Evolutionary conservation across 2,113 vertebrate genomes (phyloP).

Genomic region (Nesoenas mayeri): DNA sequence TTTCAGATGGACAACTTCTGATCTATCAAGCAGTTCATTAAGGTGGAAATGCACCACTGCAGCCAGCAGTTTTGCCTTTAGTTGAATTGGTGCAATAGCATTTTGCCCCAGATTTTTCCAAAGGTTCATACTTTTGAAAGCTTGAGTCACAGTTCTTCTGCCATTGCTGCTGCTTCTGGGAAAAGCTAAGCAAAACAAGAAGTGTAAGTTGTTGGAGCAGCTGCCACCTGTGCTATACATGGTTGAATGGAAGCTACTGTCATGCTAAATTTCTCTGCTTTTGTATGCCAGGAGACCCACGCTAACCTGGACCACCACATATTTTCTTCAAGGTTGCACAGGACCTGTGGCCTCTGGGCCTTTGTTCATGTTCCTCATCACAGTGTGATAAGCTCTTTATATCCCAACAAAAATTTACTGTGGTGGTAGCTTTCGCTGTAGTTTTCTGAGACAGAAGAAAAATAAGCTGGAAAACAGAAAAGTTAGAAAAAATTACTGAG

Average conservation of each 20-base stretch:
- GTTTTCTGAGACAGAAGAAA: background rate
- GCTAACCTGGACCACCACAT: background rate
- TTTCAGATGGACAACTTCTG: background rate
- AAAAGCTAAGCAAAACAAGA: conserved; percentile 15
- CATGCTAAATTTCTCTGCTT: background rate
- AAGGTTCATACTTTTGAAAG: conserved; percentile 25
- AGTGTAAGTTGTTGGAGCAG: conserved; percentile 23
- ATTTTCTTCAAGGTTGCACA: background rate
- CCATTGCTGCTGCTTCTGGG: background rate
- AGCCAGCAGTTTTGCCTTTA: conserved; percentile 1
- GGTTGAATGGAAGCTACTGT: background rate
- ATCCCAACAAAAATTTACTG: background rate
- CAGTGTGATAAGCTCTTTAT: background rate
- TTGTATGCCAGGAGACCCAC: background rate
- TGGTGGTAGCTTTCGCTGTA: background rate
- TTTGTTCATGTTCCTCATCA: background rate
- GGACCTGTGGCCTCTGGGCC: too few relatives aligned
- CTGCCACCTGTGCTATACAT: background rate
- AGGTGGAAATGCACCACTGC: conserved; percentile 1
- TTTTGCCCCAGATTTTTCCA: conserved; percentile 48
- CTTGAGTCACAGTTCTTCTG: background rate
- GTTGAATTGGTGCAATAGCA: background rate
- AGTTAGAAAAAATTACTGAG: background rate
- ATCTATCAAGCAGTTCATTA: conserved; percentile 17
- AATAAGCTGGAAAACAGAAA: background rate